Base-by-base conservation (phyloP, 2,797 vertebrate species). In the Chelidonichthys spinosus region DNA sequence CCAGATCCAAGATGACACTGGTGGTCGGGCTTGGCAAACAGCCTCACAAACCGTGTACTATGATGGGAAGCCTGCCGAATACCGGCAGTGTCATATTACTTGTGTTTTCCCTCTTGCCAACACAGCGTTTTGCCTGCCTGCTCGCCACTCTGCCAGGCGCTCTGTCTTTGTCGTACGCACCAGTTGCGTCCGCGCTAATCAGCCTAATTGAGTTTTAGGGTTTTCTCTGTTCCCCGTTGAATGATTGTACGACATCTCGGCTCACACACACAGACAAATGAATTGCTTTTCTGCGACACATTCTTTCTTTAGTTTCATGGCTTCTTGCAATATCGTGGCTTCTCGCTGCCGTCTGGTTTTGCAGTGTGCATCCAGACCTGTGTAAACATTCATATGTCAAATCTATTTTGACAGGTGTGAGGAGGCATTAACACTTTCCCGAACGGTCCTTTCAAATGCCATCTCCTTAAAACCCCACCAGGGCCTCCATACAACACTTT, bases 161-260 rank as follows among this genome's bases (percentile, higher is more conserved):
- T 61, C 53, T 73, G 59, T 70, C 78, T 75, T 78, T 73, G 76
- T 83, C 61, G 14, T 73, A 56, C 55, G 58, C 32, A 72, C 65
- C 64, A 60, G 56, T 81, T 82, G 69, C 56, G 10, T 78, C 59
- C 63, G 35, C 39, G 32, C 66, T 87, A 89, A 91, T 91, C 84
- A 84, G 78, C 79, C 79, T 87, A 72, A 89, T 81, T 83, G 79
- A 72, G 72, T 84, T 86, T 85, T 63, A 82, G 72, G 80, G 78
- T 81, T 85, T 89, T 84, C 78, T 84, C 68, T 83, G 76, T 90
- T 89, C 73, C 61, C 39, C 44, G 25, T 1, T 74, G 60, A 74
- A 76, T 80, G 76, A 86, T 74, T 59, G 67, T 42, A 32, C 46
- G 66, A 65, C 35, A 39, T 56, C 73, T 83, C 66, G 63, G 44